Conservation (phyloP, 2,888 invertebrate genomes). For the Byasa hedistus region DNA sequence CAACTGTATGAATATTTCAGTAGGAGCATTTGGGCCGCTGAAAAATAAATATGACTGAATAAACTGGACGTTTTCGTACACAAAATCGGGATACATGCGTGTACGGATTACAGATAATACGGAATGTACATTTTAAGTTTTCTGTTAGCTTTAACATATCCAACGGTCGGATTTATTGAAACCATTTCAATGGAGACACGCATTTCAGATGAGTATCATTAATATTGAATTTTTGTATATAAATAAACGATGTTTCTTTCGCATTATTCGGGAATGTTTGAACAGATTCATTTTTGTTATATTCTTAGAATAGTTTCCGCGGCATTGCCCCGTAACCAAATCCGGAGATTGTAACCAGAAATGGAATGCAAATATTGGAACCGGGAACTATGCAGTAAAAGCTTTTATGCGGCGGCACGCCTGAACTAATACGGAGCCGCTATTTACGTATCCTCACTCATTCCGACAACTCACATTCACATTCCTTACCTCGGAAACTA, state of each 20-base stretch:
- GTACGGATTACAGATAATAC: conserved; percentile 60
- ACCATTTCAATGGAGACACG: background rate
- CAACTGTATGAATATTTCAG: conserved; percentile 77
- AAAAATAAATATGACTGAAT: conserved; percentile 76
- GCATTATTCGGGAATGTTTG: background rate
- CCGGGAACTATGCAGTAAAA: conserved; percentile 54
- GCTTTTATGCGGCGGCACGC: conserved; percentile 67
- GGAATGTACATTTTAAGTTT: conserved; percentile 51
- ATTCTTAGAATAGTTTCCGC: conserved; percentile 50
- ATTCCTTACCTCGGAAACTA: conserved; percentile 2
- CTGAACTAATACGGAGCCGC: conserved; percentile 46
- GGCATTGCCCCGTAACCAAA: conserved; percentile 22
- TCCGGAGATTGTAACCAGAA: conserved; percentile 52
- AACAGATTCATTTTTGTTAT: background rate
- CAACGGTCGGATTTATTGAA: background rate
- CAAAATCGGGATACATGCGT: conserved; percentile 70
- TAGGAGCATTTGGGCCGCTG: conserved; percentile 70
- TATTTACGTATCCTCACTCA: conserved; percentile 35
- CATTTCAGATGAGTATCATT: background rate
- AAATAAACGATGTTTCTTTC: no score
- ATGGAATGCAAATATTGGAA: conserved; percentile 74
- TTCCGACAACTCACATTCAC: conserved; percentile 33
- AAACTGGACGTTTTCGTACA: conserved; percentile 72
- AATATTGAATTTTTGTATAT: no score
- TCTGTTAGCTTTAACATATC: conserved; percentile 50